A percentile compares a stretch with the other conserved stretches of the same genome.
Conservation (phyloP, 2,888 invertebrate genomes). For the Eumerus sabulonum region DNA sequence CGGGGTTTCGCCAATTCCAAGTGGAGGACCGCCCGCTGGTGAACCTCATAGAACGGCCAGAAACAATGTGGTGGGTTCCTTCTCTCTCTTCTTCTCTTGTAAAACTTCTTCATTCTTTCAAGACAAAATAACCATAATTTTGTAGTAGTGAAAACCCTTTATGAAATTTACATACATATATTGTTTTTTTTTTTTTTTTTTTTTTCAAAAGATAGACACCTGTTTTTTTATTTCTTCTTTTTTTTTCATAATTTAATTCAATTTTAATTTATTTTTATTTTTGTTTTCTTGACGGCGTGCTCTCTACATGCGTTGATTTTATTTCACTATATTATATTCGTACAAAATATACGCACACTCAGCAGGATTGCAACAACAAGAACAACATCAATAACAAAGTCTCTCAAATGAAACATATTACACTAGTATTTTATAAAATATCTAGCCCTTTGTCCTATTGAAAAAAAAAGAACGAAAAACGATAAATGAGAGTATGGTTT, state of each 20-base stretch:
- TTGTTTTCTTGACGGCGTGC: constrained; percentile 61
- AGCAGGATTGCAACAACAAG: constrained; percentile 68
- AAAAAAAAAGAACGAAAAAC: constrained; percentile 7
- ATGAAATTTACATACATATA: constrained; percentile 37
- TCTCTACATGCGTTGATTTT: constrained; percentile 62
- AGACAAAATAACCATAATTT: constrained; percentile 68
- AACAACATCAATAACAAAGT: constrained; percentile 67
- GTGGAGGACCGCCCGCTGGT: constrained; percentile 77
- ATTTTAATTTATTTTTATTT: constrained; percentile 43
- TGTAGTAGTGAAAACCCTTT: constrained; percentile 56
- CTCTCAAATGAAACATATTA: constrained; percentile 61
- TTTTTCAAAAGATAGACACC: constrained; percentile 44
- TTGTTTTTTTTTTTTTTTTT: constrained; percentile 53
- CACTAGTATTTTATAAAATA: constrained; percentile 62
- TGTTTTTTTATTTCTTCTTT: constrained; percentile 50
- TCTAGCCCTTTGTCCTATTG: no score
- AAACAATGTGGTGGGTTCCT: constrained; percentile 86
- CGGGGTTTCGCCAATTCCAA: constrained; percentile 86
- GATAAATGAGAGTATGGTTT: not conserved
- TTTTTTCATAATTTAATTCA: constrained; percentile 62
- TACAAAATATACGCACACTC: constrained; percentile 60
- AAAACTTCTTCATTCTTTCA: constrained; percentile 76
- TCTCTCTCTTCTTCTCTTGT: constrained; percentile 74
- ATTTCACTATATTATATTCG: constrained; percentile 59
- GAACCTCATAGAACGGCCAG: constrained; percentile 83